These are phyloP conservation scores for Scartelaos histophorus DNA, from an alignment of 2,113 vertebrate genomes.

Conservation along the genomic window DNA sequence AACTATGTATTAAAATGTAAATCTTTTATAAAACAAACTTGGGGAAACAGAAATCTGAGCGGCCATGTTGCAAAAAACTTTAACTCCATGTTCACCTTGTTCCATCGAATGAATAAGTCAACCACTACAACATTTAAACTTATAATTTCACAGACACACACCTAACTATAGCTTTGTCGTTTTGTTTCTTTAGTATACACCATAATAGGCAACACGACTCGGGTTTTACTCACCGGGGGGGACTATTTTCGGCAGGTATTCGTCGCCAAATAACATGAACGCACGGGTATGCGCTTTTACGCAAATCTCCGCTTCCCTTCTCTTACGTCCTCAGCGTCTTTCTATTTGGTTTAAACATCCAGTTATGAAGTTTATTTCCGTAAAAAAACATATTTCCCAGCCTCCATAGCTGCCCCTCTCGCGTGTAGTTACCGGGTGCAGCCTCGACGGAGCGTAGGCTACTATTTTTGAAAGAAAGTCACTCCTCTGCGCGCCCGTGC, in stretches of 20 bases:
- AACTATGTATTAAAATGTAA: not conserved
- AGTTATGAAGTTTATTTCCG: constrained; percentile 52
- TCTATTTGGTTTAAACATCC: constrained; percentile 9
- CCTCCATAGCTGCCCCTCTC: constrained; percentile 17
- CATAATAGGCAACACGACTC: not conserved
- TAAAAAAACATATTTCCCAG: constrained; percentile 29
- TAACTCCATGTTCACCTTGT: constrained; percentile 71
- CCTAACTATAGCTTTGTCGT: not conserved
- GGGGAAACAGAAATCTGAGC: constrained; percentile 65
- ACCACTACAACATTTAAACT: too few species aligned
- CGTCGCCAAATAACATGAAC: constrained; percentile 57
- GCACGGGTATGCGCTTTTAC: constrained; percentile 18
- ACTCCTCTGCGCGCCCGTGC: constrained; percentile 44
- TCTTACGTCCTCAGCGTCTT: not conserved
- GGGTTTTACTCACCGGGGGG: constrained; percentile 64
- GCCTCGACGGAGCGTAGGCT: constrained; percentile 20
- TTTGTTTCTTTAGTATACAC: too few species aligned
- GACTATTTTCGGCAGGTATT: constrained; percentile 65
- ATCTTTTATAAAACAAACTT: constrained; percentile 8
- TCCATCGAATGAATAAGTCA: constrained; percentile 43
- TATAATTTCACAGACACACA: not conserved
- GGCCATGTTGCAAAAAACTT: constrained; percentile 76
- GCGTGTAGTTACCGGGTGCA: constrained; percentile 20
- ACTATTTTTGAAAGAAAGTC: constrained; percentile 63
- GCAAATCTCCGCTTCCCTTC: constrained; percentile 8